Conservation (phyloP, 2,113 vertebrate species). For the Paratilapia polleni region DNA sequence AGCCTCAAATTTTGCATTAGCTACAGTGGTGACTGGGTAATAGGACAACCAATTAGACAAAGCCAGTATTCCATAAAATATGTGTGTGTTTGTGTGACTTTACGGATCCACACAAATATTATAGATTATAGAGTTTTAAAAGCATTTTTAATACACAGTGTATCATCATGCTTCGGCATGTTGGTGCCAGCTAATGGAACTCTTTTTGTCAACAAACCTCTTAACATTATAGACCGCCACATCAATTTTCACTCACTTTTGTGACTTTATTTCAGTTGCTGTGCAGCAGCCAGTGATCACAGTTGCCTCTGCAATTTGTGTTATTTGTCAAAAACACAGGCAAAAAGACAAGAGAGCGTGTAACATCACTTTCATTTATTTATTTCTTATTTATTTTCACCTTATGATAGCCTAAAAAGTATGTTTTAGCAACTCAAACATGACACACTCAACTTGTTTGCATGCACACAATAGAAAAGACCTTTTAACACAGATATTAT, state of each 20-base stretch:
- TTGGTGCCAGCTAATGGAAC: constrained; percentile 61
- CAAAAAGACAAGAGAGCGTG: constrained; percentile 21
- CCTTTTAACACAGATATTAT: constrained; percentile 55
- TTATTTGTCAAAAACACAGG: constrained; percentile 40
- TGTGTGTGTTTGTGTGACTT: constrained; percentile 30
- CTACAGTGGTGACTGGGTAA: constrained; percentile 32
- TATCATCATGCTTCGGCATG: constrained; percentile 17
- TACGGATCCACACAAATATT: constrained; percentile 14
- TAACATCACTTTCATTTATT: constrained; percentile 35
- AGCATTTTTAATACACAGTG: constrained; percentile 53
- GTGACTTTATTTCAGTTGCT: constrained; percentile 23
- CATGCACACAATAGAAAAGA: constrained; percentile 2
- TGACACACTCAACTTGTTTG: constrained; percentile 22
- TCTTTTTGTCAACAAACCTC: constrained; percentile 69
- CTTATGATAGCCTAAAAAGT: neutral
- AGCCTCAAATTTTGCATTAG: constrained; percentile 44
- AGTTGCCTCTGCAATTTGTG: constrained; percentile 25
- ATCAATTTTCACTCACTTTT: constrained; percentile 48
- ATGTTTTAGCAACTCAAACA: neutral
- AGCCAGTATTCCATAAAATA: constrained; percentile 19
- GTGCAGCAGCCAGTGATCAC: constrained; percentile 12
- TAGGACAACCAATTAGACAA: constrained; percentile 54
- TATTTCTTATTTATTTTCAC: constrained; percentile 20
- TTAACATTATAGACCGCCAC: constrained; percentile 56
- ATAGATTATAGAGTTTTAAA: constrained; percentile 50